phyloP scores from a whole-genome alignment of 2,888 invertebrate genomes.

The Coremacera marginata region DNA sequence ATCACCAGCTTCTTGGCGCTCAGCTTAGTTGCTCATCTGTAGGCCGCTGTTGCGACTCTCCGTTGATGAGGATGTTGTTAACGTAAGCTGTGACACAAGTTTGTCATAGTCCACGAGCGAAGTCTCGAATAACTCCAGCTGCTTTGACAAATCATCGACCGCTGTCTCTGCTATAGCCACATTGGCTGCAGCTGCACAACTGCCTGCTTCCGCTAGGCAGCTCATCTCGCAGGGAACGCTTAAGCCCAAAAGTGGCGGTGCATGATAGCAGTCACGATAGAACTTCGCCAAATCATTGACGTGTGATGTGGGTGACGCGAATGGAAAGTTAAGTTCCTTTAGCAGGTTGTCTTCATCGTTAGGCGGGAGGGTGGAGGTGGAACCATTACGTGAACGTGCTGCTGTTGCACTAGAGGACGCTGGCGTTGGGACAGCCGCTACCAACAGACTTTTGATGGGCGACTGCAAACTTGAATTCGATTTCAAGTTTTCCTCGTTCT shows the following conservation, averaged over 20 bases:
- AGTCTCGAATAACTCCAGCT: slow-evolving; percentile 69
- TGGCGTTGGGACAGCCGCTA: slow-evolving; percentile 53
- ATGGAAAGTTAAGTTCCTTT: slow-evolving; percentile 69
- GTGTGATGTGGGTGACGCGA: slow-evolving; percentile 67
- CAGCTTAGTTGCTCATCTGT: slow-evolving; percentile 61
- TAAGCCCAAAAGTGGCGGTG: slow-evolving; percentile 64
- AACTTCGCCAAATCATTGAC: slow-evolving; percentile 69
- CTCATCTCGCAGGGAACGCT: slow-evolving; percentile 45
- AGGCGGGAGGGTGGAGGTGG: slow-evolving; percentile 44
- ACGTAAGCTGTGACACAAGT: slow-evolving; percentile 66
- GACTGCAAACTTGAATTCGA: slow-evolving; percentile 41
- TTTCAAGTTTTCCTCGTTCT: slow-evolving; percentile 52
- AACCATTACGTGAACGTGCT: slow-evolving; percentile 44
- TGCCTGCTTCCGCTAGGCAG: slow-evolving; percentile 29
- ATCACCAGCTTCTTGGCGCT: background rate
- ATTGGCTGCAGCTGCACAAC: slow-evolving; percentile 46
- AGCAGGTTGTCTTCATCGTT: slow-evolving; percentile 67
- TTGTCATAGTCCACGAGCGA: slow-evolving; percentile 68
- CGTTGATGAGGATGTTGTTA: slow-evolving; percentile 61
- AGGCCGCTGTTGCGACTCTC: slow-evolving; percentile 64
- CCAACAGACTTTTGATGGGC: slow-evolving; percentile 63
- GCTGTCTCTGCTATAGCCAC: slow-evolving; percentile 48
- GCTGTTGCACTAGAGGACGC: slow-evolving; percentile 1
- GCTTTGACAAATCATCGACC: slow-evolving; percentile 67
- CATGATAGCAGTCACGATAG: slow-evolving; percentile 69